A percentile compares a stretch with the other conserved stretches of the same genome.
Evolutionary conservation across 2,797 vertebrate genomes (phyloP).

Genomic region (Emydoidea blandingii): DNA sequence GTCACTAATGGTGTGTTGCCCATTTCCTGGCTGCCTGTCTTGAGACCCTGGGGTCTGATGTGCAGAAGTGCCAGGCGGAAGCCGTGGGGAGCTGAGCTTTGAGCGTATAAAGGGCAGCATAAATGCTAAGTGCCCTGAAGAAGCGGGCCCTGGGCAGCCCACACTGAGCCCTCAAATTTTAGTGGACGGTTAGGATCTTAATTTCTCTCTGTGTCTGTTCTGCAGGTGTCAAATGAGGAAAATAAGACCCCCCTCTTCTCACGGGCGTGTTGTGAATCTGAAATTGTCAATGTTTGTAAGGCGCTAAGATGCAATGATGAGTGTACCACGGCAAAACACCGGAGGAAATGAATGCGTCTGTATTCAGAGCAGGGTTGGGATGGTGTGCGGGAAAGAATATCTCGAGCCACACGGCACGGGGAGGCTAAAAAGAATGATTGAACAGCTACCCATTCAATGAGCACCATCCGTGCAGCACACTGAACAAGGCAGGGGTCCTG

Average conservation of each 20-base stretch:
- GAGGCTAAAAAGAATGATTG: neutral
- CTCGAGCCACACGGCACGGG: neutral
- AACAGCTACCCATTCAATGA: neutral
- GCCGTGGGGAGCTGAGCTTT: neutral
- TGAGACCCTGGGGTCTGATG: neutral
- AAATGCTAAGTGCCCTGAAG: neutral
- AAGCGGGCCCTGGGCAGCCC: neutral
- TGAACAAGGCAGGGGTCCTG: neutral
- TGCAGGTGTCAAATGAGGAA: neutral
- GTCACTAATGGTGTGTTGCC: too few relatives aligned
- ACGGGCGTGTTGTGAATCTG: neutral
- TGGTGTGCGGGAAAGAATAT: neutral
- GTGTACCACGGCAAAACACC: neutral
- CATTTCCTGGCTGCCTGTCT: neutral
- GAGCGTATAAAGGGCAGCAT: neutral
- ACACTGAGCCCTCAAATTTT: neutral
- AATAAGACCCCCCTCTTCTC: neutral
- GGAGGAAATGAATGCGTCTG: neutral
- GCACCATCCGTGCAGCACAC: neutral
- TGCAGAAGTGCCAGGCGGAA: neutral
- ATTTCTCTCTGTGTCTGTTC: neutral
- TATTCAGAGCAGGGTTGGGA: neutral
- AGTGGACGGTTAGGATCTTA: neutral
- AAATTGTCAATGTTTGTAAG: neutral
- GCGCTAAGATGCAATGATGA: neutral